These are phyloP conservation scores for Lutjanus campechanus DNA, from an alignment of 2,797 vertebrate species.

Conservation along the genomic window DNA sequence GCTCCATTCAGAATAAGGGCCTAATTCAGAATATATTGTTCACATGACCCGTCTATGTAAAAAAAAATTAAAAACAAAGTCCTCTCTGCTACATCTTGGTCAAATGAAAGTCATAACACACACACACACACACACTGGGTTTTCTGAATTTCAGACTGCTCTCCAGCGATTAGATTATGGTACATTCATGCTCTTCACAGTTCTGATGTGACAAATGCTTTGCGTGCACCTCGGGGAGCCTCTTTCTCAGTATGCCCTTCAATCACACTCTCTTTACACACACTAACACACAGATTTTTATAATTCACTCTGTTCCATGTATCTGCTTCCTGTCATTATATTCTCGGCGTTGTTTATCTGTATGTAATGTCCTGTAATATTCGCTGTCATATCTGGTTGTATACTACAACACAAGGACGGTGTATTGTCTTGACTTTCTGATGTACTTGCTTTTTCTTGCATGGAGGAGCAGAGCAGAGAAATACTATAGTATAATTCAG, in stretches of 20 bases:
- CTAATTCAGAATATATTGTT: too few species aligned
- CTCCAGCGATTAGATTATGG: conserved; percentile 62
- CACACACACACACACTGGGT: conserved; percentile 12
- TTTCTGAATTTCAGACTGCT: conserved; percentile 48
- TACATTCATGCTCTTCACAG: conserved; percentile 65
- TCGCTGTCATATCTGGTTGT: conserved; percentile 38
- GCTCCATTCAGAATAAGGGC: too few species aligned
- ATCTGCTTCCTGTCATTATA: conserved; percentile 46
- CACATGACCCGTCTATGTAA: conserved; percentile 19
- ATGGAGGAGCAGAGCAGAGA: conserved; percentile 28
- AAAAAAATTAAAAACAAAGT: conserved; percentile 9
- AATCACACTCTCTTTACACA: conserved; percentile 45
- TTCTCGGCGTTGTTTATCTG: conserved; percentile 38
- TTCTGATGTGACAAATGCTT: conserved; percentile 69
- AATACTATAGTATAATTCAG: conserved; percentile 21
- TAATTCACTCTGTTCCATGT: conserved; percentile 40
- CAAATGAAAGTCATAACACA: conserved; percentile 56
- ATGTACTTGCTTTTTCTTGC: conserved; percentile 32
- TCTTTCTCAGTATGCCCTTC: conserved; percentile 62
- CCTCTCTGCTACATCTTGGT: conserved; percentile 35
- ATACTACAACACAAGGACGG: conserved; percentile 8
- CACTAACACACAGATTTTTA: conserved; percentile 37
- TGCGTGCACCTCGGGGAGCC: conserved; percentile 65
- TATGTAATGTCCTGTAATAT: conserved; percentile 56
- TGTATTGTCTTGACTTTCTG: conserved; percentile 21